These are phyloP conservation scores for Apostichopus japonicus DNA, from an alignment of 35 echinoderm and acorn worm species.

Conservation along the genomic window DNA sequence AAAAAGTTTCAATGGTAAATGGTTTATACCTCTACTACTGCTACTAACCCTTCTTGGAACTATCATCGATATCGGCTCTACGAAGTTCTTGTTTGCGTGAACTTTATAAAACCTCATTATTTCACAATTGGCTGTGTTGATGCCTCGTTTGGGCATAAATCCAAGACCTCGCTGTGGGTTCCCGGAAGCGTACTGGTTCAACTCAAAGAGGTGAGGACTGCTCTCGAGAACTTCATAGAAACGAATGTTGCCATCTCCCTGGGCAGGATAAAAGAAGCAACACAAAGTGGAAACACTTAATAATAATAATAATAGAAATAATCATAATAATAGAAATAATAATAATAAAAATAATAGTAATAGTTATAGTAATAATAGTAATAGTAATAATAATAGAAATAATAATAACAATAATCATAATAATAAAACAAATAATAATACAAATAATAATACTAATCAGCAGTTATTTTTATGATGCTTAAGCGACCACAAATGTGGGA, in stretches of 20 bases:
- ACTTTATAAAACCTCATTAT: constrained; percentile 88
- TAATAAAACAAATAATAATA: too few relatives aligned
- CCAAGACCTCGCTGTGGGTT: constrained; percentile 79
- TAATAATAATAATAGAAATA: too few relatives aligned
- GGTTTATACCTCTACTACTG: too few relatives aligned
- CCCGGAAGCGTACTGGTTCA: constrained; percentile 64
- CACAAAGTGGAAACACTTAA: background rate
- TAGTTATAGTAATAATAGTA: too few relatives aligned
- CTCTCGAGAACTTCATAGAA: constrained; percentile 85
- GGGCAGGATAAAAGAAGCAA: background rate
- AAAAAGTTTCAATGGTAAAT: too few relatives aligned
- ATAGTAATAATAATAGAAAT: too few relatives aligned
- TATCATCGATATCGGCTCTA: constrained; percentile 90
- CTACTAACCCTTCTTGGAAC: constrained; percentile 93
- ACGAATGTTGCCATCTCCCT: constrained; percentile 89
- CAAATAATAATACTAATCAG: too few relatives aligned
- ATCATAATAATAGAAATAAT: too few relatives aligned
- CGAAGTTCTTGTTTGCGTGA: constrained; percentile 65
- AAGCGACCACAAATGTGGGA: too few relatives aligned
- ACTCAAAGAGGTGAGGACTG: constrained; percentile 62
- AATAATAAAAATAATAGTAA: too few relatives aligned
- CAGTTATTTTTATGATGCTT: too few relatives aligned
- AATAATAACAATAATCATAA: too few relatives aligned
- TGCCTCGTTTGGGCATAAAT: constrained; percentile 71
- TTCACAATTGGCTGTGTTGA: constrained; percentile 74